Evolutionary conservation across 2,797 vertebrate genomes (phyloP), one percentile per base, ranked within the genome.

Genomic region (Spheniscus humboldti): DNA sequence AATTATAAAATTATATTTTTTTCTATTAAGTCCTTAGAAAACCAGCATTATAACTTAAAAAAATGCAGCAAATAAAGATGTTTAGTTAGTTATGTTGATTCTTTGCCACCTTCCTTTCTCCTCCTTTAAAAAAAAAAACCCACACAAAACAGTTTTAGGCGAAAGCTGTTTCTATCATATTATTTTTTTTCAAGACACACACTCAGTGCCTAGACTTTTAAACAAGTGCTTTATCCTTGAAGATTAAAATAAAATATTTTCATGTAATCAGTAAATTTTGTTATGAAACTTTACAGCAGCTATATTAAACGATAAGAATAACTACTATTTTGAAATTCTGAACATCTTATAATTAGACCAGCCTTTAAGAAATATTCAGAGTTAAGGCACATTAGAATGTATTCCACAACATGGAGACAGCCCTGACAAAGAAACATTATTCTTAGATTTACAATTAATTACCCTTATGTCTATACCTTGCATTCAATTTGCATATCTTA

Each of bases 401-500:
- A 98, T 99, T 99, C 98, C 98, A 98, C 98, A 99, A 99, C 98
- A 98, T 97, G 98, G 98, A 99, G 98, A 99, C 99, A 98, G 98
- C 98, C 98, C 98, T 99, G 99, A 99, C 99, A 99, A 99, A 98
- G 98, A 99, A 99, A 99, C 99, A 99, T 99, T 99, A 99, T 99
- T 99, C 99, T 99, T 98, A 98, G 98, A 98, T 98, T 98, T 98
- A 98, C 98, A 98, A 98, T 98, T 99, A 99, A 99, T 99, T 99
- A 99, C 99, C 98, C 98, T 98, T 98, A 99, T 98, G 98, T 99
- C 99, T 98, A 99, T 98, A 99, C 98, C 98, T 98, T 98, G 99
- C 99, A 99, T 99, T 98, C 98, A 98, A 99, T 99, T 99, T 99
- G 98, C 99, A 99, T 99, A 99, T 99, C 98, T 99, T 99, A 99